Base-by-base conservation (phyloP, 2,888 invertebrate species). In the Plagiodera versicolora region DNA sequence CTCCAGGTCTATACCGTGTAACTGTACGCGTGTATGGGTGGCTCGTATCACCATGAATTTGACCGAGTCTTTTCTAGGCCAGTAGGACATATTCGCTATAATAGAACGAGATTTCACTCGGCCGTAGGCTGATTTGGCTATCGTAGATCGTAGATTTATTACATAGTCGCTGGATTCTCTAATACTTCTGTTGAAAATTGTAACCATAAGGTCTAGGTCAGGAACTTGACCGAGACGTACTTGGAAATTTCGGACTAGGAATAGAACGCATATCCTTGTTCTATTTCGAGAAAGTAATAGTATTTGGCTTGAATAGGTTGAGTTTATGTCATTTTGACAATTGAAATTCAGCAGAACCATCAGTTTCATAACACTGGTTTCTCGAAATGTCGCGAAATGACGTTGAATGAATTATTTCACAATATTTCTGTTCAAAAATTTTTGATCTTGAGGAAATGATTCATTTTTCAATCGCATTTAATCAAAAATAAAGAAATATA, bases 1-100 rank as follows among this genome's bases (percentile, higher is more conserved):
- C 24, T 24, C 24, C 24, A 24, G 24, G 24, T 6, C 24, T 24
- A 24, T 24, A 24, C 6, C 24, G 24, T 32, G 11, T 39, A 39
- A 14, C 39, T 39, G 39, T 39, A 14, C 14, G 39, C 39, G 14
- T 39, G 14, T 32, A 39, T 14, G n/a, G 39, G 1, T 39, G 14
- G 39, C 39, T 32, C 10, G n/a, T 3, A 39, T 10, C 30, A 30
- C 51, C n/a, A 4, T 16, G 17, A 54, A 66, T 66, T 71, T 72
- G 72, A 72, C 72, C 72, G 67, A 60, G 62, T 39, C 61, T 64
- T 71, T 74, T 74, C 72, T 74, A 74, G 74, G 74, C 72, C 69
- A 74, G 67, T 74, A 67, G 74, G 72, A 71, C 74, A 74, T 55
- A 69, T 71, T 74, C 67, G 72, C 72, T 71, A 70, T 70, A 69